Base-by-base conservation (phyloP, 2,113 vertebrate species). In the Sterrhoptilus dennistouni region DNA sequence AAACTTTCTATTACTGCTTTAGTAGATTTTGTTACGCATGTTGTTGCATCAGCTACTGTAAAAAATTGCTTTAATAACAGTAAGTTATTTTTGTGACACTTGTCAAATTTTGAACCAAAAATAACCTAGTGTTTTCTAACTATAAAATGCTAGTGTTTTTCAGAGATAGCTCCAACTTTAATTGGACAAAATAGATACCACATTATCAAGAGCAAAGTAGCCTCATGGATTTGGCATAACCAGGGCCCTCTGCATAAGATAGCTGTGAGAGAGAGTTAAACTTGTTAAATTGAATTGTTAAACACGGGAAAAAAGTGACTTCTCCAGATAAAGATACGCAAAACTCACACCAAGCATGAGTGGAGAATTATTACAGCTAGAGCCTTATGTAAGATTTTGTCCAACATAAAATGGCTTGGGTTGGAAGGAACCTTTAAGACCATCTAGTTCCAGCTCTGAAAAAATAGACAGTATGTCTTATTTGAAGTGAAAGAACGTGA, bases 81-180 rank as follows among this genome's bases (percentile, higher is more conserved):
- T 15, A 81, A 82, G 33, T 82, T 89, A 42, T 82, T 95, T 92
- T 53, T 65, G 53, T 36, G 61, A 65, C 25, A 65, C 54, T 82
- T 91, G 47, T 72, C 70, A 88, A 74, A 83, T 85, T 95, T 91
- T 57, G 33, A 89, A 31, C 70, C 40, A 79, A 54, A 96, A 83
- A 95, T 92, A 90, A 40, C 42, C 6, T 35, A 35, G 12, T 89
- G n/a, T 87, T 94, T 95, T 85, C 36, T 70, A 76, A 40, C 74
- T 93, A 44, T 68, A 61, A 84, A 90, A 85, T 31, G 6, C 24
- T 68, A 36, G n/a, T 90, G 85, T 76, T 93, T 69, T 83, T 60
- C 44, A 72, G 71, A 91, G 78, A 49, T 85, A 90, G 12, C 11
- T 27, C 61, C 28, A 69, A 23, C 36, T 93, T 61, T 36, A 84